phyloP scores from a whole-genome alignment of 2,113 vertebrate species.

The Himantopus leucocephalus region DNA sequence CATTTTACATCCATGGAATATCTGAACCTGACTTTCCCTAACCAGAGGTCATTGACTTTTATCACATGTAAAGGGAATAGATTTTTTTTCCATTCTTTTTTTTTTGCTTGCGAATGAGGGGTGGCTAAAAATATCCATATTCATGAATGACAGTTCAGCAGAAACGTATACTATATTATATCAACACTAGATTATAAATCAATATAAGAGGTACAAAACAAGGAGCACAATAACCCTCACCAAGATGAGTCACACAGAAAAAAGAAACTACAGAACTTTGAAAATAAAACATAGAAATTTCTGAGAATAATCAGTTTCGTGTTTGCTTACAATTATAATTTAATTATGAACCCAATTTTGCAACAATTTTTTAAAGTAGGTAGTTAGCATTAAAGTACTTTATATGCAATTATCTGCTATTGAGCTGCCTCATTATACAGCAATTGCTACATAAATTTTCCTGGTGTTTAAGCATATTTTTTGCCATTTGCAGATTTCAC shows the following conservation, averaged over 20 bases:
- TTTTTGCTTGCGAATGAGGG: background rate
- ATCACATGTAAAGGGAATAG: background rate
- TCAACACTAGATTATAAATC: conserved; percentile 31
- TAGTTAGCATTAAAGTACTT: conserved; percentile 64
- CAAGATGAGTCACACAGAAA: conserved; percentile 4
- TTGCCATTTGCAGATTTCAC: conserved; percentile 27
- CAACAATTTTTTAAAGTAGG: conserved; percentile 61
- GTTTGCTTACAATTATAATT: conserved; percentile 72
- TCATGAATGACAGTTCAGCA: conserved; percentile 29
- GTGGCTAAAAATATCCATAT: background rate
- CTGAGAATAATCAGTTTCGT: conserved; percentile 45
- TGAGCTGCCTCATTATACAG: conserved; percentile 56
- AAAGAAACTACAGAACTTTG: background rate
- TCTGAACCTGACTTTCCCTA: background rate
- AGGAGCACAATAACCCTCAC: background rate
- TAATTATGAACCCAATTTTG: conserved; percentile 63
- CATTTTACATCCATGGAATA: background rate
- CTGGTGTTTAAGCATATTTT: conserved; percentile 57
- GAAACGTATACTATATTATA: conserved; percentile 2
- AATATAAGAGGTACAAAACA: conserved; percentile 19
- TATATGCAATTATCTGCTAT: conserved; percentile 65
- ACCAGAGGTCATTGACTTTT: background rate
- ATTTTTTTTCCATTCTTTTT: background rate
- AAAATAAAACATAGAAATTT: conserved; percentile 12
- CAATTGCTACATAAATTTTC: conserved; percentile 47